Evolutionary conservation across 2,888 invertebrate species (phyloP).

Genomic region (Macrosoma leucophasiata): DNA sequence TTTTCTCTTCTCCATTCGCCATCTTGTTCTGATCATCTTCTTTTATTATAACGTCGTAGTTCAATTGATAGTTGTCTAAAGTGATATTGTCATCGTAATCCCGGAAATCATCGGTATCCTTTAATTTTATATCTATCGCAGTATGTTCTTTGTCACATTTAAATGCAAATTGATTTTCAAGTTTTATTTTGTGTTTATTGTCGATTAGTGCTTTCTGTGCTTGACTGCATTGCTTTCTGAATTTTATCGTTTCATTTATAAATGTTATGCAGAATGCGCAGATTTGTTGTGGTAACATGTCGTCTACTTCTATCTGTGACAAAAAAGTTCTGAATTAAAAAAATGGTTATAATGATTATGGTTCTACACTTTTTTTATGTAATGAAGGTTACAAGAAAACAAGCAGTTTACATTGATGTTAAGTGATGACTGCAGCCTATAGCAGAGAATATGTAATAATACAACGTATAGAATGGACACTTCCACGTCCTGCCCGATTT

Average conservation of each 20-base stretch:
- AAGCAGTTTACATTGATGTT: no score
- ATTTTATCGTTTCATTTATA: slow-evolving; percentile 33
- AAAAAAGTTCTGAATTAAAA: neutral
- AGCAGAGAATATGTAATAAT: no score
- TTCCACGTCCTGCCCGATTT: no score
- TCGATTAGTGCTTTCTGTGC: slow-evolving; percentile 28
- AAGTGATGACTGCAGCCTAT: no score
- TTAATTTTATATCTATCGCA: slow-evolving; percentile 37
- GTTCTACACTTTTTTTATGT: no score
- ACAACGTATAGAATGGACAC: no score
- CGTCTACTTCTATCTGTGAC: slow-evolving; percentile 36
- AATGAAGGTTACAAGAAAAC: no score
- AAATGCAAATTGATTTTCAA: slow-evolving; percentile 25
- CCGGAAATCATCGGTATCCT: slow-evolving; percentile 33
- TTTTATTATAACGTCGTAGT: slow-evolving; percentile 9
- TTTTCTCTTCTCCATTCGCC: slow-evolving; percentile 10
- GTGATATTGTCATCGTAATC: slow-evolving; percentile 40
- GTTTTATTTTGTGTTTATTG: slow-evolving; percentile 31
- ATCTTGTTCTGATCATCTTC: slow-evolving; percentile 19
- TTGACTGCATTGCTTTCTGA: slow-evolving; percentile 33
- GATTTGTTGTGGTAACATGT: slow-evolving; percentile 34
- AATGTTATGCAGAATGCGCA: slow-evolving; percentile 32
- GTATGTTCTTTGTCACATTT: slow-evolving; percentile 23
- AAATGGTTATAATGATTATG: neutral
- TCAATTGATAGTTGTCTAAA: slow-evolving; percentile 27